Conservation (phyloP, 2,797 vertebrate genomes). For the Discoglossus pictus region DNA sequence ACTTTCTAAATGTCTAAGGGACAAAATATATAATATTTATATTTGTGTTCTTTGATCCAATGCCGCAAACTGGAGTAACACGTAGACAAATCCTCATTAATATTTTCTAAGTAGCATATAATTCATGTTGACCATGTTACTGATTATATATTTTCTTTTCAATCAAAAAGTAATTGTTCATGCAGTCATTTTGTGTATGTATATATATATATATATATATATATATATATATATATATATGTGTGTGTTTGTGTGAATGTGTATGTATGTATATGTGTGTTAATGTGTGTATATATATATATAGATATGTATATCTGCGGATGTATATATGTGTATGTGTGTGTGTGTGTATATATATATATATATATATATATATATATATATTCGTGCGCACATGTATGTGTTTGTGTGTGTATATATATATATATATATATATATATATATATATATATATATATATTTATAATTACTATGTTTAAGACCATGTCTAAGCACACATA, state of each 20-base stretch:
- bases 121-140: too few species aligned
- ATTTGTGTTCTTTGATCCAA: too few species aligned
- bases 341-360: neutral
- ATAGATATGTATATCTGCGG: neutral
- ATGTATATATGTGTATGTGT: neutral
- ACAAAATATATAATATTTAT: too few species aligned
- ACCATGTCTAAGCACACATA: neutral
- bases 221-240: conserved; percentile 6
- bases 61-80: too few species aligned
- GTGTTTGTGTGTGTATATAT: conserved; percentile 7
- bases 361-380: conserved; percentile 6
- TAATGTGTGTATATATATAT: neutral
- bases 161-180: too few species aligned
- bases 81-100: too few species aligned
- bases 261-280: neutral
- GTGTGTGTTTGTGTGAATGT: neutral
- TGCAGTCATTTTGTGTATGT: too few species aligned
- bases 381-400: neutral
- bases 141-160: too few species aligned
- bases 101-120: too few species aligned
- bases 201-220: neutral
- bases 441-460: neutral
- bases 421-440: neutral
- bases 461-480: neutral
- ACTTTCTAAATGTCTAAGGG: too few species aligned